phyloP scores from a whole-genome alignment of 2,113 vertebrate species.

The Chloroceryle aenea region DNA sequence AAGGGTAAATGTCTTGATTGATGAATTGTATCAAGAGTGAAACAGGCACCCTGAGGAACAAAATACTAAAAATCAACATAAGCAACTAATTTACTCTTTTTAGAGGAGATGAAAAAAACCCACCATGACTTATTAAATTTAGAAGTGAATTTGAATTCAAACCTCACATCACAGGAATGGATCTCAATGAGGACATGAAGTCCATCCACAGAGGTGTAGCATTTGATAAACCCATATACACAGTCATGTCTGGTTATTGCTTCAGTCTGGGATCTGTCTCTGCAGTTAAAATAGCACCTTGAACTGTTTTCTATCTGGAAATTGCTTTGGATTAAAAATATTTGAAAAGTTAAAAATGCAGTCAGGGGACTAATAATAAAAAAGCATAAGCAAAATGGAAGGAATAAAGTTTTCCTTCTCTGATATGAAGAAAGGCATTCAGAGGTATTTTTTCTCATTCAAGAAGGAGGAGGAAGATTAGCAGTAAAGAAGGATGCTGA shows the following conservation, averaged over 20 bases:
- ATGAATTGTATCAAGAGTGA: not conserved
- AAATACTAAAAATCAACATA: not conserved
- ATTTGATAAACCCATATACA: not conserved
- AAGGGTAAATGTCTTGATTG: not conserved
- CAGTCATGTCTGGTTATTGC: not conserved
- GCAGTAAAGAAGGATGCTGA: not conserved
- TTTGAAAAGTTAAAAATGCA: not conserved
- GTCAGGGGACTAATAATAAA: not conserved
- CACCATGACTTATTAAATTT: not conserved
- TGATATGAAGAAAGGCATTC: not conserved
- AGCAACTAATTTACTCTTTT: not conserved
- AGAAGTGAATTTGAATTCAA: not conserved
- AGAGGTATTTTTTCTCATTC: not conserved
- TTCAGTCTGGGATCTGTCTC: not conserved
- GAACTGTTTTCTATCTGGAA: not conserved
- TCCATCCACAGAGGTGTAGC: not conserved
- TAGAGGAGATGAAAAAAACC: not conserved
- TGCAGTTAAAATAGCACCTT: not conserved
- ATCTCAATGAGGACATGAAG: not conserved
- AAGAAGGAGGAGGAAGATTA: not conserved
- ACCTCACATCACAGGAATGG: not conserved
- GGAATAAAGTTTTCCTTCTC: not conserved
- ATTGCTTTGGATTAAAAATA: not conserved
- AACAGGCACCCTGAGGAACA: not conserved
- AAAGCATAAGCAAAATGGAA: not conserved